These are phyloP conservation scores for Torymus aiolomorphi DNA, from an alignment of 2,888 invertebrate species.

Conservation along the genomic window DNA sequence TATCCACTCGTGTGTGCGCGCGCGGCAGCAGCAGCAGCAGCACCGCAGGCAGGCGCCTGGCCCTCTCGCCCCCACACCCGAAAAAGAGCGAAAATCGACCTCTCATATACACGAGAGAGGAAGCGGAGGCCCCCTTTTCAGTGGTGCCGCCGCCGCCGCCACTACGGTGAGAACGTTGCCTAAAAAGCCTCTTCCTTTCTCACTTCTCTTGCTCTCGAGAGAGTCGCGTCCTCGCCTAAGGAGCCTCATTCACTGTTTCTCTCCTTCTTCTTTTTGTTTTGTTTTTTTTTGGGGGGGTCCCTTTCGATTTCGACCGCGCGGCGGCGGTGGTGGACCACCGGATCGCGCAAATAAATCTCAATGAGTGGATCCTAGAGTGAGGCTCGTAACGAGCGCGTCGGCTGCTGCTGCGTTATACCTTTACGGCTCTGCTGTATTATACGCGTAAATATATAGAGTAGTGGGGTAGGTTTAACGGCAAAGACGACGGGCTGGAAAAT, in stretches of 20 bases:
- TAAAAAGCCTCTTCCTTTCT: slow-evolving; percentile 47
- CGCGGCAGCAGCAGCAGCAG: slow-evolving; percentile 29
- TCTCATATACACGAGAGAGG: background rate
- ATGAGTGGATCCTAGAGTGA: slow-evolving; percentile 19
- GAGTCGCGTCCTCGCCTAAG: too few relatives aligned
- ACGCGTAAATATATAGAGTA: too few relatives aligned
- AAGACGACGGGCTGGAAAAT: too few relatives aligned
- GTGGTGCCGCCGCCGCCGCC: slow-evolving; percentile 8
- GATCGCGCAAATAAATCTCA: slow-evolving; percentile 44
- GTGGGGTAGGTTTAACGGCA: too few relatives aligned
- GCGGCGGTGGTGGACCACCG: slow-evolving; percentile 26
- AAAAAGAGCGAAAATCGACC: slow-evolving; percentile 53
- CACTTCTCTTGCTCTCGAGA: slow-evolving; percentile 27
- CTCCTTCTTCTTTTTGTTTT: slow-evolving; percentile 27
- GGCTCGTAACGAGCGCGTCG: background rate
- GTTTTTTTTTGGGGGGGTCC: background rate
- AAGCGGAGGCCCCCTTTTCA: slow-evolving; percentile 4
- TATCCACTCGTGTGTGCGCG: slow-evolving; percentile 32
- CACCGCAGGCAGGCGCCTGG: slow-evolving; percentile 55
- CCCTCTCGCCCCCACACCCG: slow-evolving; percentile 47
- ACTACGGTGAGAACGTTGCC: slow-evolving; percentile 16
- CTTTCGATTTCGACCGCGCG: background rate
- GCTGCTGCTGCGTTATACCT: too few relatives aligned
- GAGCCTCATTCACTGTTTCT: slow-evolving; percentile 50
- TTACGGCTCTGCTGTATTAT: too few relatives aligned